These are phyloP conservation scores for Drosophila kurseongensis DNA, from an alignment of 1,140 invertebrate species.

Conservation along the genomic window DNA sequence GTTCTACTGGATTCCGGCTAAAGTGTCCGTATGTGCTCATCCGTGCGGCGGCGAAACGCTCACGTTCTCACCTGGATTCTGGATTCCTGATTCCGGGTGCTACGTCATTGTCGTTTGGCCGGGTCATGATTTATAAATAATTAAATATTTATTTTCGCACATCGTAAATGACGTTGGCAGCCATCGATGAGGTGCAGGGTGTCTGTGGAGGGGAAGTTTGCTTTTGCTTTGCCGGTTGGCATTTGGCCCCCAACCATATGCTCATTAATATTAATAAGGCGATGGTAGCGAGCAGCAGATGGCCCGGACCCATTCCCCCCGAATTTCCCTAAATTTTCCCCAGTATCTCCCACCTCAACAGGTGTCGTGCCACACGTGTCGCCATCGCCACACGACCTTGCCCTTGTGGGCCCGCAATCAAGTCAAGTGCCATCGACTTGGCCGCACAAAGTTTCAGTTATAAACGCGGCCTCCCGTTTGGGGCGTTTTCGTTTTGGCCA, in stretches of 20 bases:
- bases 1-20: conserved; percentile 17
- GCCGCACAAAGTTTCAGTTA: conserved; percentile 45
- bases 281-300: conserved; percentile 43
- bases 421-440: conserved; percentile 62
- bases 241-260: conserved; percentile 56
- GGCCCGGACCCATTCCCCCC: conserved; percentile 5
- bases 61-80: conserved; percentile 26
- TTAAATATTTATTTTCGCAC: conserved; percentile 82
- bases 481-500: conserved; percentile 37
- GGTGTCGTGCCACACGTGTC: conserved; percentile 66
- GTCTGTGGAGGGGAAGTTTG: not conserved
- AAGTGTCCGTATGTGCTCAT: conserved; percentile 29
- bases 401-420: conserved; percentile 55
- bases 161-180: conserved; percentile 69
- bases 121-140: conserved; percentile 80
- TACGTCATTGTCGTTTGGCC: conserved; percentile 40
- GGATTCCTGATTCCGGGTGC: conserved; percentile 1
- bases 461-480: conserved; percentile 1
- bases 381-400: conserved; percentile 32
- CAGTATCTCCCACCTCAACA: conserved; percentile 59
- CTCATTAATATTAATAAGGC: conserved; percentile 80
- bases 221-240: conserved; percentile 34
- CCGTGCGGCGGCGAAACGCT: conserved; percentile 9
- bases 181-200: conserved; percentile 32
- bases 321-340: not conserved